These are phyloP conservation scores for Masnerella sp. DNA, from an alignment of 2,888 invertebrate genomes.

Conservation along the genomic window DNA sequence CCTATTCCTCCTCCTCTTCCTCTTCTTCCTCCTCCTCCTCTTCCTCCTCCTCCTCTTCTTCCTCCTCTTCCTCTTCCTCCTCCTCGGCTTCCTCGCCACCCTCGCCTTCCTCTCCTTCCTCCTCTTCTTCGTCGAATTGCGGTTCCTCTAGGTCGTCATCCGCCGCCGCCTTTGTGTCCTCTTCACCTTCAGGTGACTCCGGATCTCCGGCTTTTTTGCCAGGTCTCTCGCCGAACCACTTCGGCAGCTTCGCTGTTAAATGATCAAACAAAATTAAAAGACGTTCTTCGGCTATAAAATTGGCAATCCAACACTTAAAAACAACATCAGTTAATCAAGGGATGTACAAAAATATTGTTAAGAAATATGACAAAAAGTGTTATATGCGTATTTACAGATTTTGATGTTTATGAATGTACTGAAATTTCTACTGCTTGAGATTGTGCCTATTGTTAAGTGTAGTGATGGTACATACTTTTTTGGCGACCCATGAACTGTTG, in stretches of 20 bases:
- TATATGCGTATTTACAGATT: too few relatives aligned
- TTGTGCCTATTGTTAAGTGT: too few relatives aligned
- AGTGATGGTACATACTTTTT: conserved; percentile 85
- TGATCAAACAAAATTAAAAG: conserved; percentile 6
- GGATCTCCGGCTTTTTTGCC: conserved; percentile 94
- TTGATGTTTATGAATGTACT: too few relatives aligned
- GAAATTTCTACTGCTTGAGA: too few relatives aligned
- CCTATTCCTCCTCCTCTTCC: conserved; percentile 69
- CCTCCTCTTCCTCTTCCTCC: conserved; percentile 73
- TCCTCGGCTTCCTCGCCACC: conserved; percentile 81
- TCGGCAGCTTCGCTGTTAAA: conserved; percentile 90
- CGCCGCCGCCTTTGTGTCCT: conserved; percentile 88
- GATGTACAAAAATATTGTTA: too few relatives aligned
- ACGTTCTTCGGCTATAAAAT: neutral
- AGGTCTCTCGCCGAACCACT: conserved; percentile 97
- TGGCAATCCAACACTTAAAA: neutral
- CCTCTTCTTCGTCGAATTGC: conserved; percentile 85
- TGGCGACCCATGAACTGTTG: conserved; percentile 93
- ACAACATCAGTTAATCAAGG: too few relatives aligned
- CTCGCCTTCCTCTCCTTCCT: conserved; percentile 85
- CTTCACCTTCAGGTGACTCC: conserved; percentile 94
- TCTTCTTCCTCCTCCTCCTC: conserved; percentile 72
- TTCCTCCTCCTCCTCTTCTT: conserved; percentile 74
- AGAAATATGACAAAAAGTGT: too few relatives aligned
- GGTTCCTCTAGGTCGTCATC: conserved; percentile 85